phyloP scores from a whole-genome alignment of 2,888 invertebrate genomes.

The Molanna angustata region DNA sequence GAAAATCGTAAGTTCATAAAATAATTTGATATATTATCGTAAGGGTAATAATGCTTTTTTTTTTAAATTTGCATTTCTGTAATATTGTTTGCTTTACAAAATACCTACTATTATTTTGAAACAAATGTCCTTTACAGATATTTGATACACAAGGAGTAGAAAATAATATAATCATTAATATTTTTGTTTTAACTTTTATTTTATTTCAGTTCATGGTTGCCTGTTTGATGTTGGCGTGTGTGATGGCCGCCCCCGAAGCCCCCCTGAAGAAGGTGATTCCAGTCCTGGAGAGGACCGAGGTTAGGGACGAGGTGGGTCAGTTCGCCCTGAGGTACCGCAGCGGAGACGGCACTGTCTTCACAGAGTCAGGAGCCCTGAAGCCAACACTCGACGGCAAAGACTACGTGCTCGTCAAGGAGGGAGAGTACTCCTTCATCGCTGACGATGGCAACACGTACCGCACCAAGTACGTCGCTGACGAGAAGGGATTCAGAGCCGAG shows the following conservation, averaged over 20 bases:
- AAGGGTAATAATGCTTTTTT: no score
- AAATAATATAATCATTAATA: neutral
- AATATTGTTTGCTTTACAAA: no score
- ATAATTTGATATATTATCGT: no score
- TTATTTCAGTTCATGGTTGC: neutral
- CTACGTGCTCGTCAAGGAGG: conserved; percentile 28
- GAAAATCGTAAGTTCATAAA: no score
- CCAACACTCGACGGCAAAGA: conserved; percentile 29
- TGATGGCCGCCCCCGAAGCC: conserved; percentile 6
- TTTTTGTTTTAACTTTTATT: neutral
- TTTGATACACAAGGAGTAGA: no score
- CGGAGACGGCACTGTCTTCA: conserved; percentile 27
- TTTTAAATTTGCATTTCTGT: no score
- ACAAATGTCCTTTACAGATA: no score
- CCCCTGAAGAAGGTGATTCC: conserved; percentile 13
- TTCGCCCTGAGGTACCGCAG: conserved; percentile 26
- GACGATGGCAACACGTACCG: conserved; percentile 24
- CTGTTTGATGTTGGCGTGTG: neutral
- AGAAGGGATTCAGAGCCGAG: conserved; percentile 27
- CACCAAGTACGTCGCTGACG: conserved; percentile 30
- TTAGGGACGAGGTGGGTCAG: conserved; percentile 27
- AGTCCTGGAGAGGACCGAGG: conserved; percentile 27
- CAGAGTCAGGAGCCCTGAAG: conserved; percentile 27
- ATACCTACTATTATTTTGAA: no score
- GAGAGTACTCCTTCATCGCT: conserved; percentile 26